Evolutionary conservation across 1,140 invertebrate species (phyloP), one percentile per base, ranked within the genome.

Genomic region (Harlomillsia oculata): DNA sequence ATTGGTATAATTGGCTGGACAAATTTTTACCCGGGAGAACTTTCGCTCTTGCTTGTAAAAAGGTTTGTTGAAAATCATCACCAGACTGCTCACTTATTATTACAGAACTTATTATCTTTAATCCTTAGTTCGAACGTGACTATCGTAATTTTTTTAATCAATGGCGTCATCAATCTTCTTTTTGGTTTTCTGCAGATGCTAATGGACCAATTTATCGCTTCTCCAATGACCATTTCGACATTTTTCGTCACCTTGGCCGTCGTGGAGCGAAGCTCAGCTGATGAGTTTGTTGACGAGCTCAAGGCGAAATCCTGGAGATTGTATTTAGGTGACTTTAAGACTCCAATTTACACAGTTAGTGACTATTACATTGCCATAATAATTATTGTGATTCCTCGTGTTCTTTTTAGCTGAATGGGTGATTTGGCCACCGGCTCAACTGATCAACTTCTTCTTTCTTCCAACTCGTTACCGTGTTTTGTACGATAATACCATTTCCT

Each of bases 401-500:
- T n/a, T n/a, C n/a, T n/a, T n/a, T n/a, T n/a, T n/a, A 23, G 85
- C 85, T 0, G 85, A 89, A 68, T 88, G 84, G 82, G 64, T 86
- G 29, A 76, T 89, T 11, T 89, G 85, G 84, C 85, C 86, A 9
- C 83, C 84, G 3, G 84, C 76, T 23, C 87, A 90, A 70, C 71
- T 87, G 18, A 72, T 90, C 16, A 95, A 94, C 72, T 96, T 96
- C 73, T 90, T 85, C 69, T 81, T 87, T 66, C 70, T 96, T 59
- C 87, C 89, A 18, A 82, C 81, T 4, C 80, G 76, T 67, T 96
- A 82, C 70, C 76, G 91, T 67, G 87, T 95, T 20, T 73, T 94
- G 11, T 95, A 91, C 72, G 91, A 95, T 69, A 95, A 88, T 71
- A 80, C 80, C 6, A 84, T 95, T 68, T 92, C 88, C 23, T 74